Evolutionary conservation across 1,140 invertebrate species (phyloP).

Genomic region (Drosophila yakuba): DNA sequence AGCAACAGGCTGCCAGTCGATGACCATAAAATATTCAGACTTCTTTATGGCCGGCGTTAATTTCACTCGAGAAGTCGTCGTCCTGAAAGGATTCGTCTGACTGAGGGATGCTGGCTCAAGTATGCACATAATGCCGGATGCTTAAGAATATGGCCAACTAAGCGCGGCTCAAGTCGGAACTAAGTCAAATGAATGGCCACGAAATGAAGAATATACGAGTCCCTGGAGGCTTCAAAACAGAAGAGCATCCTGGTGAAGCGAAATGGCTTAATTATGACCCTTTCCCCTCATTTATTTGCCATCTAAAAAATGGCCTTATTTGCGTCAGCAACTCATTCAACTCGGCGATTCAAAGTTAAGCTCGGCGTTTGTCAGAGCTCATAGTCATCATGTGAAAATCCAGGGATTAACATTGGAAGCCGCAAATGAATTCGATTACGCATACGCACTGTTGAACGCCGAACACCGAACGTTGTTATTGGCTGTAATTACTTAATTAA

Average conservation of each 20-base stretch:
- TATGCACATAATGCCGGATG: conserved; percentile 68
- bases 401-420: conserved; percentile 31
- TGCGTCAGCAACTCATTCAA: conserved; percentile 1
- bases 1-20: conserved; percentile 50
- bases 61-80: conserved; percentile 34
- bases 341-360: conserved; percentile 28
- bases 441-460: conserved; percentile 46
- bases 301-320: conserved; percentile 1
- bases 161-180: conserved; percentile 9
- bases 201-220: neutral
- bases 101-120: conserved; percentile 54
- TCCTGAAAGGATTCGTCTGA: conserved; percentile 39
- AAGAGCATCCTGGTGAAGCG: too few relatives aligned
- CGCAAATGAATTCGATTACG: conserved; percentile 58
- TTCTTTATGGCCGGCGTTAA: conserved; percentile 41
- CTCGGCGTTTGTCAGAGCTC: conserved; percentile 24
- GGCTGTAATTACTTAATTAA: conserved; percentile 57
- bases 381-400: conserved; percentile 18
- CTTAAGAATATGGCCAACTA: conserved; percentile 20
- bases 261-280: neutral
- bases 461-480: neutral
- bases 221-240: conserved; percentile 1
- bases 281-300: neutral
- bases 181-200: conserved; percentile 26
- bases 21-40: conserved; percentile 68